Evolutionary conservation across 1,140 invertebrate species (phyloP).

Genomic region (Trachymyrmex cornetzi): DNA sequence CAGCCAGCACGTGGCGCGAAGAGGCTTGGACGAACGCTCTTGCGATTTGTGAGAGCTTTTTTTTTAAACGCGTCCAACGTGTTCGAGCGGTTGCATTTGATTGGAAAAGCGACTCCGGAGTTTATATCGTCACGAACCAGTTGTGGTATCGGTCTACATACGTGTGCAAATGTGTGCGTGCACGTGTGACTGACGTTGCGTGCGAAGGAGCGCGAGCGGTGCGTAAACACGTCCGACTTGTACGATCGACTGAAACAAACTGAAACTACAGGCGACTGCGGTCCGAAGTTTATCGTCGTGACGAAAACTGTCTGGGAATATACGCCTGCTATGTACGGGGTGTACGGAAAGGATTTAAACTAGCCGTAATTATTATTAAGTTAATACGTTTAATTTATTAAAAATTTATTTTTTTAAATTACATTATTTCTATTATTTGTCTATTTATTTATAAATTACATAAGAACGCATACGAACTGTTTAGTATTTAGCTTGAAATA

Average conservation of each 20-base stretch:
- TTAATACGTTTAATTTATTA: too few species aligned
- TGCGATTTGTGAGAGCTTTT: background rate
- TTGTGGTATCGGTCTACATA: background rate
- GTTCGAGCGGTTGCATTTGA: conserved; percentile 27
- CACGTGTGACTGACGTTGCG: conserved; percentile 4
- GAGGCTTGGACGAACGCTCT: background rate
- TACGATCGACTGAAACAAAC: conserved; percentile 55
- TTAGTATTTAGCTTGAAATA: background rate
- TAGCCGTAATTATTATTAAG: too few species aligned
- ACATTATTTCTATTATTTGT: too few species aligned
- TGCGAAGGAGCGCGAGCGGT: background rate
- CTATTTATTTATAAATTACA: too few species aligned
- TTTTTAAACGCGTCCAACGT: background rate
- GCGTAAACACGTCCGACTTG: conserved; percentile 17
- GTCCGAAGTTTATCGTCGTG: conserved; percentile 59
- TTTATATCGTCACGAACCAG: background rate
- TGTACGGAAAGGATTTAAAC: background rate
- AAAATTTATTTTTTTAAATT: too few species aligned
- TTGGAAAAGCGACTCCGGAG: conserved; percentile 11
- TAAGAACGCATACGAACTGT: background rate
- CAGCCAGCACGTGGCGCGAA: conserved; percentile 11
- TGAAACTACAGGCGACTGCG: conserved; percentile 50
- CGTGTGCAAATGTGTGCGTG: too few species aligned
- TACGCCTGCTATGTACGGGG: background rate
- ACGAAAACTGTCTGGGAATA: conserved; percentile 38